Conservation (phyloP, 2,797 vertebrate genomes). For the Gobionotothen gibberifrons region DNA sequence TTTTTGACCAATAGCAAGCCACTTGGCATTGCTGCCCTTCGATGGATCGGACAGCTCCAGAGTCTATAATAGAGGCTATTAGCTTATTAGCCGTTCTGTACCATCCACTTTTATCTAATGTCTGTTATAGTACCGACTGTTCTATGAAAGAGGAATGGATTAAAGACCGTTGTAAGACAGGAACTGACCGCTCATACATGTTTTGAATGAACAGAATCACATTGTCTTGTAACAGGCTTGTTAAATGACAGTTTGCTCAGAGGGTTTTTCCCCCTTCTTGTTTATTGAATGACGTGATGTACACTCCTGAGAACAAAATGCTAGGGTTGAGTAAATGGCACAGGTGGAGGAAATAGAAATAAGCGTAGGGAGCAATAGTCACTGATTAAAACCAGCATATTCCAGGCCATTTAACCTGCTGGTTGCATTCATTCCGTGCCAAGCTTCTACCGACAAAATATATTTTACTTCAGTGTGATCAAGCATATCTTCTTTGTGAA, state of each 20-base stretch:
- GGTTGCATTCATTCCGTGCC: neutral
- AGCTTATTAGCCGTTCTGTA: neutral
- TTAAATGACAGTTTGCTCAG: neutral
- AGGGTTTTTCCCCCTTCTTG: neutral
- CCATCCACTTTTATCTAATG: neutral
- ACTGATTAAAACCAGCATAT: neutral
- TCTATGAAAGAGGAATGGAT: neutral
- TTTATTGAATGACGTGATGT: neutral
- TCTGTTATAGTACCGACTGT: neutral
- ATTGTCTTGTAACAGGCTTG: neutral
- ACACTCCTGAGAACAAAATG: too few relatives aligned
- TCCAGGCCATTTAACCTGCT: neutral
- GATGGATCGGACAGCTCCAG: neutral
- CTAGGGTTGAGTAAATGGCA: neutral
- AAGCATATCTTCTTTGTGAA: neutral
- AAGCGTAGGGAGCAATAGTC: neutral
- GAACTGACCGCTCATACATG: neutral
- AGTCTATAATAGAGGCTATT: neutral
- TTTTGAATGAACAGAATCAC: neutral
- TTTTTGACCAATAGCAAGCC: neutral
- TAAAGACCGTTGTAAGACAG: neutral
- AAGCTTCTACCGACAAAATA: neutral
- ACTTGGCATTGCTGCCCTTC: neutral
- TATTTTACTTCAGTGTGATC: neutral
- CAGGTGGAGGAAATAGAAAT: neutral